A percentile compares a stretch with the other conserved stretches of the same genome.
Evolutionary conservation across 2,888 invertebrate species (phyloP).

Genomic region (Drosophila rubida): DNA sequence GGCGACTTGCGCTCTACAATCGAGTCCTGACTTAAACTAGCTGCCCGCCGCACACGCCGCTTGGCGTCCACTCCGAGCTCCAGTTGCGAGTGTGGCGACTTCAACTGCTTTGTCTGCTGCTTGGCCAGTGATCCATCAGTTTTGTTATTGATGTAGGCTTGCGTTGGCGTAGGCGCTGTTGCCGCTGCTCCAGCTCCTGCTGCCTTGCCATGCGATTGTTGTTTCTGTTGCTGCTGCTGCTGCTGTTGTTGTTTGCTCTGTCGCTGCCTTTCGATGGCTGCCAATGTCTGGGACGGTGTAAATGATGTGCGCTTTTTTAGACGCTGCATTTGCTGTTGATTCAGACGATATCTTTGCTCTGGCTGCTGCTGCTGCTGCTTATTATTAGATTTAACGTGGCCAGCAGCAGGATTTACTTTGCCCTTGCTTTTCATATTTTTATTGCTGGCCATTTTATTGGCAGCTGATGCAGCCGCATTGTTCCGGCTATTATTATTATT

Average conservation of each 20-base stretch:
- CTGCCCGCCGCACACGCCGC: constrained; percentile 71
- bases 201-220: constrained; percentile 25
- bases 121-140: constrained; percentile 79
- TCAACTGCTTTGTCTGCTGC: constrained; percentile 53
- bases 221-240: constrained; percentile 44
- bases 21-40: constrained; percentile 33
- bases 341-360: constrained; percentile 61
- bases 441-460: constrained; percentile 54
- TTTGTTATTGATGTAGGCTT: constrained; percentile 79
- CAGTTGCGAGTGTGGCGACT: constrained; percentile 33
- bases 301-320: constrained; percentile 83
- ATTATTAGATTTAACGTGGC: constrained; percentile 73
- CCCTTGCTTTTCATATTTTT: constrained; percentile 69
- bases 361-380: constrained; percentile 60
- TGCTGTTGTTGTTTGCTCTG: constrained; percentile 60
- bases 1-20: constrained; percentile 54
- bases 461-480: constrained; percentile 64
- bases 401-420: constrained; percentile 51
- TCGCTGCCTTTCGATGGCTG: constrained; percentile 79
- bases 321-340: constrained; percentile 78
- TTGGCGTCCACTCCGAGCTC: constrained; percentile 44
- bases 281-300: constrained; percentile 83
- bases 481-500: constrained; percentile 29
- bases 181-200: constrained; percentile 38
- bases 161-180: constrained; percentile 46